These are phyloP conservation scores for Protomyctophum bolini DNA, from an alignment of 2,113 vertebrate genomes.

Conservation along the genomic window DNA sequence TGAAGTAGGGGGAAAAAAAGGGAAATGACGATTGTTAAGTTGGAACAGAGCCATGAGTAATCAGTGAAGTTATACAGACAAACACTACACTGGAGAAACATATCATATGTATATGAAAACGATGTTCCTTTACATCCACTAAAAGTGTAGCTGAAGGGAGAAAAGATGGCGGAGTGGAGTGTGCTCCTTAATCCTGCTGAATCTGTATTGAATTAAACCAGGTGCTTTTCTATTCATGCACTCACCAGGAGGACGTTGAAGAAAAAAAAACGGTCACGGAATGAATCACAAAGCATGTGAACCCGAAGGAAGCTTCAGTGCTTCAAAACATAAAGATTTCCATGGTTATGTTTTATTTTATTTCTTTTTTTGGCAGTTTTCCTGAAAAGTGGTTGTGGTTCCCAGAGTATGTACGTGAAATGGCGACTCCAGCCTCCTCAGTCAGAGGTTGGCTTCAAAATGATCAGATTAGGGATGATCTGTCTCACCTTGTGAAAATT, in stretches of 20 bases:
- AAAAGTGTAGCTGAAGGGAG: too few relatives aligned
- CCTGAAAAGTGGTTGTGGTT: constrained; percentile 52
- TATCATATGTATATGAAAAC: too few relatives aligned
- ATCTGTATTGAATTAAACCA: background rate
- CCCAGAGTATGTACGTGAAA: constrained; percentile 5
- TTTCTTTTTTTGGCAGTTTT: constrained; percentile 14
- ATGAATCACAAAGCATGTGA: background rate
- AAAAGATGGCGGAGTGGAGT: too few relatives aligned
- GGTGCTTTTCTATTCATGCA: constrained; percentile 26
- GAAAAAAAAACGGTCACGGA: background rate
- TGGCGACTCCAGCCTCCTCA: background rate
- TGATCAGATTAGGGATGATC: background rate
- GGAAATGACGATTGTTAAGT: too few relatives aligned
- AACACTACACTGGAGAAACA: too few relatives aligned
- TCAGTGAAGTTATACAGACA: too few relatives aligned
- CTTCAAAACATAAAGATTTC: background rate
- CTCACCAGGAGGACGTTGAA: constrained; percentile 1
- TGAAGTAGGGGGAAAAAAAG: background rate
- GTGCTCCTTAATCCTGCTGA: background rate
- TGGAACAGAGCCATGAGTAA: too few relatives aligned
- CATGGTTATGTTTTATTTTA: background rate
- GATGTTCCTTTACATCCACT: too few relatives aligned
- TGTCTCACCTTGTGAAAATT: background rate
- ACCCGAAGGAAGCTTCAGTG: background rate
- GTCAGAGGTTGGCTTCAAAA: background rate